Percentiles rank a stretch among this genome's conserved stretches.
phyloP scores from a whole-genome alignment of 2,888 invertebrate genomes.

The Gymnoscelis rufifasciata region DNA sequence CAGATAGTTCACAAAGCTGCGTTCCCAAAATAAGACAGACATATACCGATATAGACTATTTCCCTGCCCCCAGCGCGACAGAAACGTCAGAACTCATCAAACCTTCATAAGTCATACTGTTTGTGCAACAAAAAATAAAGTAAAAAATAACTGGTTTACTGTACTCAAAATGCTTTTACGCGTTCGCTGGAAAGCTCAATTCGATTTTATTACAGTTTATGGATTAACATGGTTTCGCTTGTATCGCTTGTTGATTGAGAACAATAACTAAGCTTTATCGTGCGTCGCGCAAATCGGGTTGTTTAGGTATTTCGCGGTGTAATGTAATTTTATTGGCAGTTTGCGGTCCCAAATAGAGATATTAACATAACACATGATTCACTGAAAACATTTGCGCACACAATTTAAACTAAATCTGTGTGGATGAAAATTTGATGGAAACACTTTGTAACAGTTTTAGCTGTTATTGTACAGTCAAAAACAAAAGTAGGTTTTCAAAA shows the following conservation, averaged over 20 bases:
- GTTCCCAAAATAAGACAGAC: conserved; percentile 7
- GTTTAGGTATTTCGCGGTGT: conserved; percentile 28
- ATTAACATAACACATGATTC: conserved; percentile 25
- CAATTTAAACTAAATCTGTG: conserved; percentile 17
- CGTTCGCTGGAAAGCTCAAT: conserved; percentile 20
- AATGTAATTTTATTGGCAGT: conserved; percentile 30
- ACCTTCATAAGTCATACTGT: conserved; percentile 20
- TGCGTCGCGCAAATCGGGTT: conserved; percentile 23
- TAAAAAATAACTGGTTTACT: conserved; percentile 15
- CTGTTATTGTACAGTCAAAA: no score
- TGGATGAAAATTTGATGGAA: conserved; percentile 9
- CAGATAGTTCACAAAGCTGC: conserved; percentile 11
- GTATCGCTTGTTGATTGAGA: conserved; percentile 29
- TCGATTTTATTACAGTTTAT: conserved; percentile 26
- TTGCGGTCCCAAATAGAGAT: conserved; percentile 26
- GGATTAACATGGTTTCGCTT: conserved; percentile 22
- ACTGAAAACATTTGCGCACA: conserved; percentile 20
- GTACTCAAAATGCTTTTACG: conserved; percentile 26
- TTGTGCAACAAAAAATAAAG: conserved; percentile 12
- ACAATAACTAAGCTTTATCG: conserved; percentile 26
- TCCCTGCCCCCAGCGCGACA: conserved; percentile 12
- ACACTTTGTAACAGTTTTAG: background rate
- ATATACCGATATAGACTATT: conserved; percentile 8
- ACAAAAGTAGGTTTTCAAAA: no score
- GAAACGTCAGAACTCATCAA: conserved; percentile 19